A percentile compares a stretch with the other conserved stretches of the same genome.
Conservation (phyloP, 35 echinoderm and acorn worm species). For the Stichopus chloronotus region DNA sequence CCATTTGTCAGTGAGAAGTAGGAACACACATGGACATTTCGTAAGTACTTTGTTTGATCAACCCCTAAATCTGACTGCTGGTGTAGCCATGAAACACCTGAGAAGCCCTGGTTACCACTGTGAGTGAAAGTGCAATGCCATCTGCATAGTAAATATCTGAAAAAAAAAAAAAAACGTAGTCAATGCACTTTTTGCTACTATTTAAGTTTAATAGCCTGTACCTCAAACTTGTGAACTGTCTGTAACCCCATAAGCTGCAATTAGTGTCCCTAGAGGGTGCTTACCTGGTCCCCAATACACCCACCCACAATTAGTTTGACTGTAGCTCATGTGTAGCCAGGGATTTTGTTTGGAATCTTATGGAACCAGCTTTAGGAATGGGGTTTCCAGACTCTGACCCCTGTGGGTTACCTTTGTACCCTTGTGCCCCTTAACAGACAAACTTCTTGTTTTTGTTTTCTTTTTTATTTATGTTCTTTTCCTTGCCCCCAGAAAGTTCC, state of each 20-base stretch:
- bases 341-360: background rate
- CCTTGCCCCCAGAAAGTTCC: background rate
- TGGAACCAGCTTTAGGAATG: background rate
- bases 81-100: too few species aligned
- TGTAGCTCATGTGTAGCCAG: background rate
- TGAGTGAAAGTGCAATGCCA: too few species aligned
- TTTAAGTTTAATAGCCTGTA: background rate
- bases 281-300: background rate
- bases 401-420: constrained; percentile 1
- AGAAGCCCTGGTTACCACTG: too few species aligned
- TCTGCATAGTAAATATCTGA: too few species aligned
- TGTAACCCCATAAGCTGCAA: background rate
- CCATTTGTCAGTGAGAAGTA: too few species aligned
- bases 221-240: background rate
- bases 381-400: constrained; percentile 6
- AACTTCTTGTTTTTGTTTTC: background rate
- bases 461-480: background rate
- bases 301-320: background rate
- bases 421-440: background rate
- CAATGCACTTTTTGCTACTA: background rate
- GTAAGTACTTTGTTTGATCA: too few species aligned
- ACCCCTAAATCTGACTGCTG: too few species aligned
- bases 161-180: background rate
- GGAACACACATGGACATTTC: too few species aligned
- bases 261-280: background rate